Evolutionary conservation across 2,113 vertebrate genomes (phyloP).

Genomic region (Diadophis punctatus): DNA sequence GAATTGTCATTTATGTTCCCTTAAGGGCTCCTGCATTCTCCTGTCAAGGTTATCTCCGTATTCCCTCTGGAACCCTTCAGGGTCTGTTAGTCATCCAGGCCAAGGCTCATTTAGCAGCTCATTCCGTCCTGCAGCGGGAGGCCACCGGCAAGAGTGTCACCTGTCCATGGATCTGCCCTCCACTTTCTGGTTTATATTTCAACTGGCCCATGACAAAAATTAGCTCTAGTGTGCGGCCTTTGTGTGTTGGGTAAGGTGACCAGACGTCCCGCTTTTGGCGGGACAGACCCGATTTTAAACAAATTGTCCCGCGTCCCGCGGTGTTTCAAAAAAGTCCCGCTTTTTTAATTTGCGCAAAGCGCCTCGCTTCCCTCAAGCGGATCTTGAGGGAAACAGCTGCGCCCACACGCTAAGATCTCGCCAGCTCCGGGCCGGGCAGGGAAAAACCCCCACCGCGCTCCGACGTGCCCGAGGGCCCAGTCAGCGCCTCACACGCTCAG

Average conservation of each 20-base stretch:
- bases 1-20: background rate
- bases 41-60: background rate
- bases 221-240: background rate
- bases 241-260: background rate
- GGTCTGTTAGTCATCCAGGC: background rate
- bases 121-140: background rate
- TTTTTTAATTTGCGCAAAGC: too few species aligned
- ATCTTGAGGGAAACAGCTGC: too few species aligned
- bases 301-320: too few species aligned
- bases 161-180: background rate
- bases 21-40: background rate
- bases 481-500: too few species aligned
- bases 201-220: background rate
- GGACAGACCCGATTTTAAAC: too few species aligned
- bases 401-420: too few species aligned
- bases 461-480: too few species aligned
- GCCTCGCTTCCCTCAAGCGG: too few species aligned
- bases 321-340: too few species aligned
- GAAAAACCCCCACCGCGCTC: too few species aligned
- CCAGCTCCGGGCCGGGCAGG: too few species aligned
- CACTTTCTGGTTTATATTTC: background rate
- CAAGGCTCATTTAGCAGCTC: background rate
- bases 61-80: background rate
- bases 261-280: too few species aligned
- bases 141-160: background rate